These are phyloP conservation scores for Pangasianodon hypophthalmus DNA, from an alignment of 2,113 vertebrate genomes.

Conservation along the genomic window DNA sequence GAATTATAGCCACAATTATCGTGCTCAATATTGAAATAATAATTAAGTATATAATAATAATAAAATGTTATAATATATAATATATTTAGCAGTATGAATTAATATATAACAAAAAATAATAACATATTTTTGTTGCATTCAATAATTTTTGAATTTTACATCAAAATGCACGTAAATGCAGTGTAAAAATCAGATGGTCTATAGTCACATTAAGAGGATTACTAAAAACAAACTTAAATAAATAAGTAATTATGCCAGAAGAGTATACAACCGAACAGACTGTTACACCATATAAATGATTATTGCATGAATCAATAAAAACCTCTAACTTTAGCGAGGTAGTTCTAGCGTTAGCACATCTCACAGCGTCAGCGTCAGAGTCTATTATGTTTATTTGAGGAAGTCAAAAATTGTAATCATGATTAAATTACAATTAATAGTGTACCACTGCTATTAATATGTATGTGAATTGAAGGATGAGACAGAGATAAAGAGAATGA, in stretches of 20 bases:
- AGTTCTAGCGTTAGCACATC: neutral
- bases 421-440: neutral
- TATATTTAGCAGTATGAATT: neutral
- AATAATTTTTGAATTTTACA: neutral
- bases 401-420: neutral
- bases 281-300: neutral
- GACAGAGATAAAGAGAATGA: neutral
- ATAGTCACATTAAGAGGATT: neutral
- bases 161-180: neutral
- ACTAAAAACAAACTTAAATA: neutral
- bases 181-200: neutral
- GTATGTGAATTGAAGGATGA: neutral
- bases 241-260: neutral
- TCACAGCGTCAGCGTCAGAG: neutral
- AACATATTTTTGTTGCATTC: neutral
- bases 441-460: neutral
- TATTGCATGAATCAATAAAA: neutral
- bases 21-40: neutral
- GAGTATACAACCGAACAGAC: neutral
- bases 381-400: neutral
- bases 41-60: neutral
- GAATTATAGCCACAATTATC: neutral
- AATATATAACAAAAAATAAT: neutral
- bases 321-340: neutral
- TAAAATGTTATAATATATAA: neutral